These are phyloP conservation scores for Conomelus anceps DNA, from an alignment of 2,888 invertebrate genomes.

Conservation along the genomic window DNA sequence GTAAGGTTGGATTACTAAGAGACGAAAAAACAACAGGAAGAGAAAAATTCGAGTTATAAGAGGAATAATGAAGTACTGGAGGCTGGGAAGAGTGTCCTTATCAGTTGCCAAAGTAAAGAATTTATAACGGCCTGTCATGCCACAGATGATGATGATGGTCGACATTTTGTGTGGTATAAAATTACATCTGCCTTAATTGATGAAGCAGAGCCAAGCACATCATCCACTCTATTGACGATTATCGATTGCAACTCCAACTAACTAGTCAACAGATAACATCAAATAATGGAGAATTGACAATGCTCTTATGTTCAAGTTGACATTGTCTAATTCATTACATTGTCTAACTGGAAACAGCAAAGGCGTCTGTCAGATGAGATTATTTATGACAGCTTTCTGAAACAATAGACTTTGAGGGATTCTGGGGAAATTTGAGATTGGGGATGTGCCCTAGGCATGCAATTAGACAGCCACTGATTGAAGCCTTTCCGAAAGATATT, in stretches of 20 bases:
- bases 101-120: not conserved
- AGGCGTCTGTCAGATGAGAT: not conserved
- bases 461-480: too few species aligned
- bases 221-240: not conserved
- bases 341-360: not conserved
- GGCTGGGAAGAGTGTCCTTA: too few species aligned
- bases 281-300: not conserved
- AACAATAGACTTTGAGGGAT: not conserved
- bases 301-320: not conserved
- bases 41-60: too few species aligned
- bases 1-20: too few species aligned
- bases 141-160: not conserved
- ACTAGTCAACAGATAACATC: not conserved
- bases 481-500: too few species aligned
- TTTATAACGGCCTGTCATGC: not conserved
- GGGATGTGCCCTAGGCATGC: not conserved
- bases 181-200: not conserved
- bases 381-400: not conserved
- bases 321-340: not conserved
- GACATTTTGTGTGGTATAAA: too few species aligned
- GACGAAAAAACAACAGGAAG: too few species aligned
- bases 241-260: not conserved
- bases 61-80: too few species aligned
- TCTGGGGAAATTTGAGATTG: not conserved
- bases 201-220: too few species aligned